Evolutionary conservation across 2,888 invertebrate genomes (phyloP).

Genomic region (Synanthedon andrenaeformis): DNA sequence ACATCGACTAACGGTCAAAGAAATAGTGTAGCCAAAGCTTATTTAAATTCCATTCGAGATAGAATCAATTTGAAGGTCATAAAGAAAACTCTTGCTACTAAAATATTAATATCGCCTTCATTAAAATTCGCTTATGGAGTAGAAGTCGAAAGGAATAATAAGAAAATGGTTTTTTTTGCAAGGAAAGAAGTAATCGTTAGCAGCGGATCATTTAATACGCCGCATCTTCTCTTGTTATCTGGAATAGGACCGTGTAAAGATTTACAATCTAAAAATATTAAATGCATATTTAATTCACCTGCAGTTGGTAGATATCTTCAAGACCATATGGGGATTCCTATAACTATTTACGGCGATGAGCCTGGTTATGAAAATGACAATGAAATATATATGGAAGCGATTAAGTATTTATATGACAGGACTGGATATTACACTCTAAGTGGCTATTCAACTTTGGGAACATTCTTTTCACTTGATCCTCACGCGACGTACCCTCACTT

Average conservation of each 20-base stretch:
- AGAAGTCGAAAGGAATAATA: constrained; percentile 27
- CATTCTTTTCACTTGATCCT: constrained; percentile 56
- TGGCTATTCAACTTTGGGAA: constrained; percentile 73
- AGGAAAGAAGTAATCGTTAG: constrained; percentile 44
- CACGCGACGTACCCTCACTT: constrained; percentile 33
- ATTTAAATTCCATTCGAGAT: constrained; percentile 27
- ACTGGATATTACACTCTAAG: constrained; percentile 59
- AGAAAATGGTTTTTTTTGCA: constrained; percentile 18
- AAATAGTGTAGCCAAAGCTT: constrained; percentile 59
- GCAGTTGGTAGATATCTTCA: constrained; percentile 66
- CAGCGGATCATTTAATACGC: constrained; percentile 41
- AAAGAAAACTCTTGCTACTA: constrained; percentile 57
- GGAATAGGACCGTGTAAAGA: constrained; percentile 54
- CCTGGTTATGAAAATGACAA: constrained; percentile 21
- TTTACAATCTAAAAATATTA: constrained; percentile 31
- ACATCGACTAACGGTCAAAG: constrained; percentile 57
- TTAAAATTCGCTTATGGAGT: constrained; percentile 48
- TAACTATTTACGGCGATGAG: constrained; percentile 33
- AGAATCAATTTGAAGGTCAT: constrained; percentile 41
- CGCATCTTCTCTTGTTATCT: constrained; percentile 51
- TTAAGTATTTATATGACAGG: constrained; percentile 61
- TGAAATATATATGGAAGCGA: constrained; percentile 29
- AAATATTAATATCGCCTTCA: constrained; percentile 52
- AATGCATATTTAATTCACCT: constrained; percentile 37
- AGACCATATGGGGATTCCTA: constrained; percentile 54